Evolutionary conservation across 1,140 invertebrate species (phyloP), one percentile per base, ranked within the genome.

Genomic region (Drosophila kohkoa): DNA sequence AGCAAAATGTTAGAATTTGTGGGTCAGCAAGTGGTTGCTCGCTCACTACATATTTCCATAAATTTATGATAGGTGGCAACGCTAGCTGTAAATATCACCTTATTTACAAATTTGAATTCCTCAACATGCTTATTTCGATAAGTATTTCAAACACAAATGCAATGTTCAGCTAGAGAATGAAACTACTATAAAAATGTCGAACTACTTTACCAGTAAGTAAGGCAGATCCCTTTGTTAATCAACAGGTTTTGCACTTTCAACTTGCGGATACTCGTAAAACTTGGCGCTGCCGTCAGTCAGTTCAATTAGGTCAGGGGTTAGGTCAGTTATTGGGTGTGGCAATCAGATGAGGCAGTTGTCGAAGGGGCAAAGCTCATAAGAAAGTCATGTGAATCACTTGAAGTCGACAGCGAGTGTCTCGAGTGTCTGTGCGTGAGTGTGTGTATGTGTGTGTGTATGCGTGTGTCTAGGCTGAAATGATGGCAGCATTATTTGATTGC

Each of bases 401-500:
- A 51, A 51, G 30, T 41, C 15, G 3, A 20, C 32, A 13, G 30
- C 46, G 35, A 38, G 13, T 30, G 46, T 28, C 11, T 54, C 32
- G 25, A 54, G 28, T 30, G 10, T 30, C 49, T 13, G 2, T 1
- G 15, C n/a, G 15, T 48, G 16, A 43, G 10, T 6, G 10, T 52
- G 20, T 66, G 63, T 15, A 15, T n/a, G 46, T 43, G 11, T 43
- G 43, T 46, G 59, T 54, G 32, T 69, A 68, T 62, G 62, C 46
- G 51, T 67, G 69, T 67, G 78, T 64, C 35, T 38, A 73, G 77
- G 54, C 67, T 41, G 46, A 66, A 78, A 62, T 74, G 65, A 88
- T 79, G 74, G 59, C 46, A 79, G 51, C 81, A 77, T 90, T 77
- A 87, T 90, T 82, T 86, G 75, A 90, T 80, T 78, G 75, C 57